Conservation (phyloP, 2,888 invertebrate genomes). For the Rambutsinella grinnellia region DNA sequence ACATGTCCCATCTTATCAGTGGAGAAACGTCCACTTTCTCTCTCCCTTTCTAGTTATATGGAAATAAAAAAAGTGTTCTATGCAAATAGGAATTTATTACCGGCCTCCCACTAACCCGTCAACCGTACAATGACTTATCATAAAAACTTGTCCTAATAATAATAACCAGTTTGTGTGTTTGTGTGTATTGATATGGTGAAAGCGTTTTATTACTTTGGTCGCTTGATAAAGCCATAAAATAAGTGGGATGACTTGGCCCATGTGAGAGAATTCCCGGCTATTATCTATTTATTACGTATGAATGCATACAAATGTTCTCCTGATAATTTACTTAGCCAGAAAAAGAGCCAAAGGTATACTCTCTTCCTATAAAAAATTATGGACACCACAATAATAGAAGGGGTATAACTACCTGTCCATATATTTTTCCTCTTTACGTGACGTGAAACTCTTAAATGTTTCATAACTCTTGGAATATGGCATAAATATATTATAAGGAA, state of each 20-base stretch:
- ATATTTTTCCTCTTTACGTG: conserved; percentile 6
- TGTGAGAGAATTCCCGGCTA: not conserved
- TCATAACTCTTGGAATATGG: conserved; percentile 30
- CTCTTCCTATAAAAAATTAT: not conserved
- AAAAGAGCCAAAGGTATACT: not conserved
- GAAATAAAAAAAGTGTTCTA: not conserved
- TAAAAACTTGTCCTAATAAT: not conserved
- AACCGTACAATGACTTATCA: not conserved
- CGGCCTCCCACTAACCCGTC: not conserved
- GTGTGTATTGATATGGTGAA: not conserved
- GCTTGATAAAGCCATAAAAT: not conserved
- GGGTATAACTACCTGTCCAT: no score
- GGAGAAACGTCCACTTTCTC: not conserved
- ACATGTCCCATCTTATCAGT: not conserved
- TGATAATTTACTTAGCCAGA: conserved; percentile 6
- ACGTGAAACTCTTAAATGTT: conserved; percentile 38
- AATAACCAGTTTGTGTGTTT: not conserved
- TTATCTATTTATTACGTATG: conserved; percentile 8
- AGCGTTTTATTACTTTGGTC: not conserved
- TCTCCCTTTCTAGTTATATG: not conserved
- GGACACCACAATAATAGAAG: not conserved
- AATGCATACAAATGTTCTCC: conserved; percentile 13
- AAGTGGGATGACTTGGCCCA: not conserved
- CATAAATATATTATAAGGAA: conserved; percentile 38
- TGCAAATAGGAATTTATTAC: not conserved